Conservation (phyloP, 2,113 vertebrate genomes). For the Hemichromis elongatus region DNA sequence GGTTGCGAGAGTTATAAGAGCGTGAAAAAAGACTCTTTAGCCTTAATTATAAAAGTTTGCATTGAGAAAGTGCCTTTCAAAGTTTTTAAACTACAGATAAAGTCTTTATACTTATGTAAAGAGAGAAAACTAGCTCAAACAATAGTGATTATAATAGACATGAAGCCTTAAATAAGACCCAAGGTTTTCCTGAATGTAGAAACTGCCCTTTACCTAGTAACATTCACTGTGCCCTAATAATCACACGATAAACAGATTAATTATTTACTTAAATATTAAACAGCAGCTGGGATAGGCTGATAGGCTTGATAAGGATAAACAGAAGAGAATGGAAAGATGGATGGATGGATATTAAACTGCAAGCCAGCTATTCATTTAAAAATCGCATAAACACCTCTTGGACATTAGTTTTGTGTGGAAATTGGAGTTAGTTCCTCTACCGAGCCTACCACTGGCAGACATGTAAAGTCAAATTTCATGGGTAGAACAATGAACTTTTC, state of each 20-base stretch:
- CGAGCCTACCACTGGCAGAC: conserved; percentile 3
- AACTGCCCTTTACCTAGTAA: neutral
- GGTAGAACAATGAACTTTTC: conserved; percentile 45
- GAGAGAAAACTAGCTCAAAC: neutral
- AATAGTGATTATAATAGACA: neutral
- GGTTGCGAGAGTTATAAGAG: neutral
- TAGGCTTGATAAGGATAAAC: neutral
- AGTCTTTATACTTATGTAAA: neutral
- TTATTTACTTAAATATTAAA: neutral
- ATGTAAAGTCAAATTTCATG: conserved; percentile 48
- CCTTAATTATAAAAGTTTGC: neutral
- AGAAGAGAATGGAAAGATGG: neutral
- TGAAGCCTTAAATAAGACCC: neutral
- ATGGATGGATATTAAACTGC: neutral
- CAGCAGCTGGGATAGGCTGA: neutral
- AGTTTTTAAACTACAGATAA: neutral
- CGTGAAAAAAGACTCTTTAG: neutral
- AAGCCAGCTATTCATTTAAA: neutral
- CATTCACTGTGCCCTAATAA: neutral
- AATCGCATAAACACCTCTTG: neutral
- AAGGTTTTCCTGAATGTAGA: neutral
- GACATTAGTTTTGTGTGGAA: neutral
- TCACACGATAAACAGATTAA: neutral
- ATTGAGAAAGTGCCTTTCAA: neutral
- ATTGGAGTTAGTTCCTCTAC: neutral